These are phyloP conservation scores for Charadrius vociferus DNA, from an alignment of 2,113 vertebrate species.

Conservation along the genomic window DNA sequence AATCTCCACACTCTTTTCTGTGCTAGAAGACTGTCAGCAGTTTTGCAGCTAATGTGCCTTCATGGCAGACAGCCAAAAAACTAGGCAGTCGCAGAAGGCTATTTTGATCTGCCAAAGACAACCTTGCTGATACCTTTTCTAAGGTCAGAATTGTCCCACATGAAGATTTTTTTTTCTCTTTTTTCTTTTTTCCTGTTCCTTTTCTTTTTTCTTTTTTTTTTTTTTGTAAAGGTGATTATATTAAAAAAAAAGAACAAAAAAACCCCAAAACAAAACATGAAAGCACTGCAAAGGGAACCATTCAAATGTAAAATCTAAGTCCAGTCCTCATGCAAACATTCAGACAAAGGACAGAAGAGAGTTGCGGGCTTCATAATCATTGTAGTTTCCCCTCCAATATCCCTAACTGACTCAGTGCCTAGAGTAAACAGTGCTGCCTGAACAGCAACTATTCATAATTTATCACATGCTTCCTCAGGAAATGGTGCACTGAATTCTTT, in stretches of 20 bases:
- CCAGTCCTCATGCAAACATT: neutral
- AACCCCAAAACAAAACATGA: neutral
- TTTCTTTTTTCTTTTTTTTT: too few relatives aligned
- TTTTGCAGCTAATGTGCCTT: neutral
- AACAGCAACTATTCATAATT: slow-evolving; percentile 16
- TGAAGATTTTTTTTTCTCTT: neutral
- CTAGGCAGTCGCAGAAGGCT: neutral
- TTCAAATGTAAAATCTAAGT: neutral
- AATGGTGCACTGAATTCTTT: neutral
- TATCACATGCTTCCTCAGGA: neutral
- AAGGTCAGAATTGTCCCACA: neutral
- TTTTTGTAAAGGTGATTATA: neutral
- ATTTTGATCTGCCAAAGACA: neutral
- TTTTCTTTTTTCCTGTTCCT: accelerated
- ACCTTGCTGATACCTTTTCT: neutral
- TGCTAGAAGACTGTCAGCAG: neutral
- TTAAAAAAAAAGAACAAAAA: too few relatives aligned
- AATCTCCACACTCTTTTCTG: neutral
- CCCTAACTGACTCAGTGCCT: neutral
- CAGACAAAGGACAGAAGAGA: neutral
- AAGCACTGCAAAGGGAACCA: neutral
- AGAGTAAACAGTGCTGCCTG: neutral
- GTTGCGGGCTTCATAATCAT: neutral
- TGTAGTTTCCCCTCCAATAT: neutral
- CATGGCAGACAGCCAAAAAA: neutral